phyloP scores from a whole-genome alignment of 2,113 vertebrate genomes.

The Strix aluco region DNA sequence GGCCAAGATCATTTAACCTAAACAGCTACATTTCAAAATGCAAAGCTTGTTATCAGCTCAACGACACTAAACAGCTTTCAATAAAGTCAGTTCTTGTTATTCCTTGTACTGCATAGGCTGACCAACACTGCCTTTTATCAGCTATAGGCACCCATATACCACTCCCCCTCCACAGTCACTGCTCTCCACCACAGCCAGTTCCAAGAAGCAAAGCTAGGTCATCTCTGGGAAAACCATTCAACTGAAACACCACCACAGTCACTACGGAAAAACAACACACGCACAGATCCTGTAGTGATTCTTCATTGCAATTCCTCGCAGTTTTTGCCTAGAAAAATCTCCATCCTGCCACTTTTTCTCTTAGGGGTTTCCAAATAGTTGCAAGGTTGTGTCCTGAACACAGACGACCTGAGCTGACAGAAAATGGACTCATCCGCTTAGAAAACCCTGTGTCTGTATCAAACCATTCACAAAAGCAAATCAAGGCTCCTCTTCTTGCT shows the following conservation, averaged over 20 bases:
- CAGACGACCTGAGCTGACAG: background rate
- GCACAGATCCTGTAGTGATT: rapidly evolving
- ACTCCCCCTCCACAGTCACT: background rate
- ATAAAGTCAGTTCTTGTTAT: background rate
- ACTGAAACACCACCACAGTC: background rate
- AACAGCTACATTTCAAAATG: background rate
- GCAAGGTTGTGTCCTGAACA: background rate
- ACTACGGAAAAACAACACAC: background rate
- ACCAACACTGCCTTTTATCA: background rate
- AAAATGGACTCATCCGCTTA: background rate
- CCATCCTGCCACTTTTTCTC: background rate
- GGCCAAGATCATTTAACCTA: background rate
- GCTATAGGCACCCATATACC: background rate
- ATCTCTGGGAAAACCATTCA: background rate
- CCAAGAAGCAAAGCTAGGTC: background rate
- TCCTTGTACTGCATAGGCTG: background rate
- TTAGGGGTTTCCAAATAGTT: background rate
- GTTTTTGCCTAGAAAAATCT: background rate
- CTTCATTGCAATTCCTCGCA: background rate
- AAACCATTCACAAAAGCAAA: background rate
- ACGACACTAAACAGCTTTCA: background rate
- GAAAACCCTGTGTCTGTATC: background rate
- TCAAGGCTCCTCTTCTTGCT: background rate
- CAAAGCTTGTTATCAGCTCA: background rate
- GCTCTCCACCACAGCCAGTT: background rate